Evolutionary conservation across 2,888 invertebrate species (phyloP), one percentile per base, ranked within the genome.

Genomic region (Synanthedon vespiformis): DNA sequence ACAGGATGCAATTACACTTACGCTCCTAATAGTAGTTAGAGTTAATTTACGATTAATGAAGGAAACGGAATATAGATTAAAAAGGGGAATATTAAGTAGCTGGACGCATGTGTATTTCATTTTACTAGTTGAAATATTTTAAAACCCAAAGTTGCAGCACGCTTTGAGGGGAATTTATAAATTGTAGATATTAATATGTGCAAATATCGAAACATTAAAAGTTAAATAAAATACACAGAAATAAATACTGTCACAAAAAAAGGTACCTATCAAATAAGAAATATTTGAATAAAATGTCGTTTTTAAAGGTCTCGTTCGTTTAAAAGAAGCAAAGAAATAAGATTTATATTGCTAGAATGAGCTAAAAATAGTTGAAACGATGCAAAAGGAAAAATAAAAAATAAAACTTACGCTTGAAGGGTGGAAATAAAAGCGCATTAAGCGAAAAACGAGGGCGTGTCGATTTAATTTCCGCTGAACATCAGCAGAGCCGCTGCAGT

Each of bases 391-490:
- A 52, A 44, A 44, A n/a, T 13, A 44, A 56, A 52, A 44, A 44
- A n/a, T 13, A 44, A 44, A 44, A 13, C 11, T 6, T n/a, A 44
- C 13, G 12, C 40, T 14, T 41, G 16, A 40, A 16, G 11, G 41
- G 22, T 40, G 41, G 34, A 40, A 51, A 41, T 48, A 13, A 54
- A 53, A 56, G 55, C 56, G 54, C 51, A 53, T 51, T 49, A 54
- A 51, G 54, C 48, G 54, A 61, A 59, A 56, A 62, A 56, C 61
- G 67, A 67, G 72, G 74, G 74, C 70, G 74, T 70, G 71, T 61
- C 73, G 62, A 70, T 71, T 71, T 72, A 76, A 75, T 76, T 72
- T 77, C 76, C 74, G 74, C 63, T 66, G 62, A 60, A 59, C 65
- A 58, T 64, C 59, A 58, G 58, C 52, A 55, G 14, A 27, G 34